These are phyloP conservation scores for Noctuana brunneofusca DNA, from an alignment of 2,888 invertebrate species.

Conservation along the genomic window DNA sequence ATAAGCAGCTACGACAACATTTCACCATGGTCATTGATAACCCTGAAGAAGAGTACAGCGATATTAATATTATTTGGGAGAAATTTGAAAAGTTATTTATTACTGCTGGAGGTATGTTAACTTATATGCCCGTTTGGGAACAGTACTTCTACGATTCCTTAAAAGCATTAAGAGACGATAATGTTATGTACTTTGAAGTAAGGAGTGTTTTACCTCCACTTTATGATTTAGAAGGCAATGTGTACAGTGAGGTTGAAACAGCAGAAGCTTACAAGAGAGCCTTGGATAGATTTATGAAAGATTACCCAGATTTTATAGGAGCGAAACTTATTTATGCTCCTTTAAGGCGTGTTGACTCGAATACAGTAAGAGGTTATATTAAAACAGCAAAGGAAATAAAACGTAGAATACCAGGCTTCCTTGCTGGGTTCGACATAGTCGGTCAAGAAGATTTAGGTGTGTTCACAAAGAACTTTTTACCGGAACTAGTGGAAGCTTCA, in stretches of 20 bases:
- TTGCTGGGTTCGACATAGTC: constrained; percentile 92
- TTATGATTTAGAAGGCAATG: constrained; percentile 86
- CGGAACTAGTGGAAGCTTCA: constrained; percentile 74
- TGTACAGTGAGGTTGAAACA: constrained; percentile 77
- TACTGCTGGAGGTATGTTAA: constrained; percentile 76
- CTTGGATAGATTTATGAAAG: constrained; percentile 79
- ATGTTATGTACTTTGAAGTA: constrained; percentile 87
- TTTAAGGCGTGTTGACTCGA: constrained; percentile 66
- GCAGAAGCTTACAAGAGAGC: constrained; percentile 81
- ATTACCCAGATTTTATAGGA: constrained; percentile 86
- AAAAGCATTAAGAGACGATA: constrained; percentile 85
- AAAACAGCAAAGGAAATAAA: constrained; percentile 69
- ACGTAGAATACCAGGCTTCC: constrained; percentile 83
- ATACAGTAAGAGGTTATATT: constrained; percentile 74
- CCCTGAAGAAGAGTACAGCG: constrained; percentile 67
- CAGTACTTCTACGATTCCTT: constrained; percentile 86
- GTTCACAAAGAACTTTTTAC: constrained; percentile 83
- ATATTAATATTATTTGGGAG: constrained; percentile 84
- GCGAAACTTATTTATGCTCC: constrained; percentile 88
- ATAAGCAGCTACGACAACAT: constrained; percentile 74
- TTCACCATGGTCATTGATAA: constrained; percentile 82
- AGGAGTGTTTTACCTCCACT: constrained; percentile 84
- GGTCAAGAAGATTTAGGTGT: constrained; percentile 90
- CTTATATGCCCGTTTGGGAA: constrained; percentile 85
- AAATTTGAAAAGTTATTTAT: constrained; percentile 82